Conservation (phyloP, 2,113 vertebrate genomes). For the Psammodynastes pulverulentus region DNA sequence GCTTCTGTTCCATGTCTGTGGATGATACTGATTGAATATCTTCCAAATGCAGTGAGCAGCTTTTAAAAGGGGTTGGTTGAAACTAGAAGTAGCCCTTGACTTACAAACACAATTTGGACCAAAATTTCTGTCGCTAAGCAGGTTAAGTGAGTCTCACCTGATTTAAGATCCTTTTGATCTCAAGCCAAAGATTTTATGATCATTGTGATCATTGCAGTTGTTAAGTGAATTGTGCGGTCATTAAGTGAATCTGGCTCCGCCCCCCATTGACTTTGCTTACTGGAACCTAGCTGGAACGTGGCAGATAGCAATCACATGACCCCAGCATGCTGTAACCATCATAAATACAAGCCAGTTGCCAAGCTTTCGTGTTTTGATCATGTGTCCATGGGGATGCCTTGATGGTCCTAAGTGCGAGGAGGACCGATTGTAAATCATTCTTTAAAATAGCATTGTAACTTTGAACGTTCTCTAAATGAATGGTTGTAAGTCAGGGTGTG, state of each 20-base stretch:
- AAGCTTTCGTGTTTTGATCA: too few species aligned
- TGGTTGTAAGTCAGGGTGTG: background rate
- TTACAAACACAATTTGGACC: background rate
- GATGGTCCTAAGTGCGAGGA: too few species aligned
- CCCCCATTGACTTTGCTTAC: background rate
- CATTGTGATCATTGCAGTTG: background rate
- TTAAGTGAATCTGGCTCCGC: too few species aligned
- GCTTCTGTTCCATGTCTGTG: background rate
- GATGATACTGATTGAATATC: background rate
- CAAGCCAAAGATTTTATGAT: background rate
- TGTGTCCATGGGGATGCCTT: too few species aligned
- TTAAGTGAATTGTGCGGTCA: background rate
- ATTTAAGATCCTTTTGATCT: background rate
- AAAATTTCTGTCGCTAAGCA: background rate
- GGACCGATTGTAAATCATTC: too few species aligned
- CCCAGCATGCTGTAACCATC: background rate
- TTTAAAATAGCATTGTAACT: too few species aligned
- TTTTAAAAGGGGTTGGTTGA: background rate
- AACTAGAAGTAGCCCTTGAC: background rate
- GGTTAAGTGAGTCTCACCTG: background rate
- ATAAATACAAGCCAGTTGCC: too few species aligned
- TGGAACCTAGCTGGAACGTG: background rate
- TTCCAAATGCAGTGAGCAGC: background rate
- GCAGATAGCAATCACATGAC: background rate
- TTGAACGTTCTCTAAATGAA: too few species aligned